Evolutionary conservation across 2,888 invertebrate species (phyloP), one percentile per base, ranked within the genome.

Genomic region (Ceriagrion tenellum): DNA sequence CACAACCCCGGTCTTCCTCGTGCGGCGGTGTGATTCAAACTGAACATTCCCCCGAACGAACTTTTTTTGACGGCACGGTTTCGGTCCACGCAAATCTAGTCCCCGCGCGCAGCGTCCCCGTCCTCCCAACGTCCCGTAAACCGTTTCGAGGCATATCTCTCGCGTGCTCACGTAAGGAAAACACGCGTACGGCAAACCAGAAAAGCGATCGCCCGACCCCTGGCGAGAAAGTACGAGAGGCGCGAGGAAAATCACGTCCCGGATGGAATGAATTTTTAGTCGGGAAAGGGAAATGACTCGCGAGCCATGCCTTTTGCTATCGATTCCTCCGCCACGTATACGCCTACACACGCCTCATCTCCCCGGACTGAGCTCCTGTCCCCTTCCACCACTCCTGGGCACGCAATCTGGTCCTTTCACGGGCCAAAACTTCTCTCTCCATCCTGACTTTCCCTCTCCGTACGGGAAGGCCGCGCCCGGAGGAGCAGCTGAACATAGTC

Each of bases 31-130:
- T 89, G 26, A 26, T n/a, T 55, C 55, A 26, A 47, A 20, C n/a
- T 55, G 55, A 47, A 69, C 35, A 81, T 35, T 81, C 81, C 47
- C 81, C 81, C 81, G 81, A 81, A 4, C 89, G 89, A 55, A 89
- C 55, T 89, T 47, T 47, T 59, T 59, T 20, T n/a, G n/a, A 30
- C n/a, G 89, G 55, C 55, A n/a, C 55, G 55, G 55, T 89, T 47
- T 26, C 55, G 47, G 47, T 10, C 89, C 89, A 40, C 40, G 88
- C 40, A 20, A 69, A 81, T 81, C 81, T 81, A 81, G 81, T 81
- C 81, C 81, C 81, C 81, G 81, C 55, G 89, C 89, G 89, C n/a
- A 55, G n/a, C 8, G 55, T 89, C 55, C 47, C n/a, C 89, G 55
- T 89, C 55, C 89, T 55, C n/a, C 55, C 13, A n/a, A 89, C n/a